Percentiles rank a stretch among this genome's conserved stretches.
Evolutionary conservation across 2,113 vertebrate genomes (phyloP).

Genomic region (Nannobrachium achirus): DNA sequence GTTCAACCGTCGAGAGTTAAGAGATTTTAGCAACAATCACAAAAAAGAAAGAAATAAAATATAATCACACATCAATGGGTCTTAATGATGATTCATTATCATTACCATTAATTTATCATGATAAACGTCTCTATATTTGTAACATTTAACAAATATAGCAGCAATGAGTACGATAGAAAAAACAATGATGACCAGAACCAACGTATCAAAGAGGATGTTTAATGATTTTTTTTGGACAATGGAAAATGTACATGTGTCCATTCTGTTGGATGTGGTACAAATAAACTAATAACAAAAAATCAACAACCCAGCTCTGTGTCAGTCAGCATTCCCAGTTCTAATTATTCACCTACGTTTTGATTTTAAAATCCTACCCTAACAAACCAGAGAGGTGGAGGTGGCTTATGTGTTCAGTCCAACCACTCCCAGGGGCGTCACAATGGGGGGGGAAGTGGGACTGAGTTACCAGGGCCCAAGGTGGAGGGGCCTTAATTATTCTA

Average conservation of each 20-base stretch:
- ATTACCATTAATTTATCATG: too few relatives aligned
- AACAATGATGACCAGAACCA: constrained; percentile 70
- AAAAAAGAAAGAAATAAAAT: too few relatives aligned
- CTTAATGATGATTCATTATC: constrained; percentile 18
- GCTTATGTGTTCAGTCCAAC: background rate
- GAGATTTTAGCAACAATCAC: too few relatives aligned
- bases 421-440: too few relatives aligned
- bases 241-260: constrained; percentile 76
- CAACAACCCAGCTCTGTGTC: constrained; percentile 52
- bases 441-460: too few relatives aligned
- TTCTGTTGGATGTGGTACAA: constrained; percentile 69
- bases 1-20: too few relatives aligned
- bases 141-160: constrained; percentile 63
- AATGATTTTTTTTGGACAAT: constrained; percentile 80
- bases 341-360: constrained; percentile 32
- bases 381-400: constrained; percentile 51
- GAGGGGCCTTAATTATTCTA: too few relatives aligned
- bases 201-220: constrained; percentile 80
- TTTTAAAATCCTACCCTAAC: constrained; percentile 29
- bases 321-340: constrained; percentile 64
- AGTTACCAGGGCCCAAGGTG: too few relatives aligned
- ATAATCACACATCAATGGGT: constrained; percentile 52
- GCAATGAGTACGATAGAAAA: constrained; percentile 53
- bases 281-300: constrained; percentile 58
- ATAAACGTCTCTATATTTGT: constrained; percentile 22